Evolutionary conservation across 2,797 vertebrate genomes (phyloP).

Genomic region (Phyllotis vaccarum): DNA sequence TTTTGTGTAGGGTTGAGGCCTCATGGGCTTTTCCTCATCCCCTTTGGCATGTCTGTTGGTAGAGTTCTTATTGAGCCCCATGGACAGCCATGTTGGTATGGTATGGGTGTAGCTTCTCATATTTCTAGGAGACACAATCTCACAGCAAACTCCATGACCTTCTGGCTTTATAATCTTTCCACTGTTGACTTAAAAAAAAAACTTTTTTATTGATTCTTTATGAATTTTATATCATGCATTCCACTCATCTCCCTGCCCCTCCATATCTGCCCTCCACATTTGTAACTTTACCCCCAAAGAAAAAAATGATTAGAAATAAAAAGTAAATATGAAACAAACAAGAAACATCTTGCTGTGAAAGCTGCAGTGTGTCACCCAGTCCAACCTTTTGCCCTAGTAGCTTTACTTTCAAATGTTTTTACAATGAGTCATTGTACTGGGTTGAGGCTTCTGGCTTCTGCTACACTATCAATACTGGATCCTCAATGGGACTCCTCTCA

Average conservation of each 20-base stretch:
- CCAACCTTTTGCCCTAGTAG: not conserved
- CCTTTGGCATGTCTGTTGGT: not conserved
- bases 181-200: not conserved
- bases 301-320: not conserved
- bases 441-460: not conserved
- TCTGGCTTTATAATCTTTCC: not conserved
- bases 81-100: not conserved
- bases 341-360: not conserved
- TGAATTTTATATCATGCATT: not conserved
- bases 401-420: not conserved
- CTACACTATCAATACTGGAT: not conserved
- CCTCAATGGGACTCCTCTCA: not conserved
- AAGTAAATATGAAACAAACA: not conserved
- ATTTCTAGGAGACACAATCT: not conserved
- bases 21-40: not conserved
- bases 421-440: not conserved
- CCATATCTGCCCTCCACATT: not conserved
- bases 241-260: not conserved
- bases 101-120: not conserved
- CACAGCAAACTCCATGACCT: not conserved
- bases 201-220: not conserved
- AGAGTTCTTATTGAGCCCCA: not conserved
- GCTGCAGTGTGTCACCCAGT: not conserved
- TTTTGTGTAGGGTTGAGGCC: not conserved
- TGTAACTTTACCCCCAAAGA: not conserved